Percentiles rank a stretch among this genome's conserved stretches.
These are phyloP conservation scores for Trinorchestia longiramus DNA, from an alignment of 1,140 invertebrate genomes.

Conservation along the genomic window DNA sequence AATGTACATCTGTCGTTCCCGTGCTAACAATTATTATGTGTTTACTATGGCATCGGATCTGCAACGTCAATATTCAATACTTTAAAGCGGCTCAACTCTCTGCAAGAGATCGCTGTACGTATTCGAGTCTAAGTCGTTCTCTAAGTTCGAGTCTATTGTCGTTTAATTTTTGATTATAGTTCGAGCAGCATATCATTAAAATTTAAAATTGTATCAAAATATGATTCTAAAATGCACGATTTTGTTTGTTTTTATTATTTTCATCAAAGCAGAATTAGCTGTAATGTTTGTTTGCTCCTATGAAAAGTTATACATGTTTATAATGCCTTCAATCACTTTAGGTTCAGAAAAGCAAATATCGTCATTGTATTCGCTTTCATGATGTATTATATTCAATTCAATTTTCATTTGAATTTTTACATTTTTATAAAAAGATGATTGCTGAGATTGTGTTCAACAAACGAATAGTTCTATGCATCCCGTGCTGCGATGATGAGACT, in stretches of 20 bases:
- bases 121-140: background rate
- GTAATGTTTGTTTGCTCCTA: background rate
- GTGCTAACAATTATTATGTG: background rate
- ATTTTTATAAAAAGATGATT: background rate
- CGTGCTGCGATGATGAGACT: background rate
- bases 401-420: background rate
- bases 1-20: background rate
- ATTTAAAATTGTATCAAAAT: background rate
- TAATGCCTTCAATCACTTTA: background rate
- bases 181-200: background rate
- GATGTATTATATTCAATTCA: background rate
- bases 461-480: background rate
- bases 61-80: background rate
- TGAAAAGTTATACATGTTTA: background rate
- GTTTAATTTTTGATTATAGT: background rate
- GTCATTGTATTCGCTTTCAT: background rate
- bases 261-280: background rate
- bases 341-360: background rate
- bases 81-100: background rate
- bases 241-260: background rate
- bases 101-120: background rate
- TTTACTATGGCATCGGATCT: background rate
- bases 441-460: background rate
- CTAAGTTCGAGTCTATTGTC: background rate
- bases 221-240: background rate